Percentiles rank a stretch among this genome's conserved stretches.
Evolutionary conservation across 2,797 vertebrate species (phyloP).

Genomic region (Paguma larvata): DNA sequence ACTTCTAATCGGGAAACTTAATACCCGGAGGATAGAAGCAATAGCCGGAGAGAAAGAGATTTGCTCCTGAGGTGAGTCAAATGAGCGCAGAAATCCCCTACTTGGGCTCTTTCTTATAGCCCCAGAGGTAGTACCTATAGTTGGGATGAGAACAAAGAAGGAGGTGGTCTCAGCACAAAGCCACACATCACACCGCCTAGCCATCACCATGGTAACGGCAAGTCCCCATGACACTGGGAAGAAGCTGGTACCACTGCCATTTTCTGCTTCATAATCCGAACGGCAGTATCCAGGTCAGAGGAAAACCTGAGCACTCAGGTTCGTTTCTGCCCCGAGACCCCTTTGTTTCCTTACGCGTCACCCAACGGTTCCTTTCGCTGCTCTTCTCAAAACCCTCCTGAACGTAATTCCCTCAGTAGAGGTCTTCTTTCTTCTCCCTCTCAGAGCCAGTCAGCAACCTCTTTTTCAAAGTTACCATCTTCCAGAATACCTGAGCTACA

Average conservation of each 20-base stretch:
- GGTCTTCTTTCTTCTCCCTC: neutral
- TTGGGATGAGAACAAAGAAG: constrained; percentile 67
- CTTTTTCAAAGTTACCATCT: neutral
- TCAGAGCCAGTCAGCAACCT: neutral
- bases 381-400: neutral
- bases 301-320: neutral
- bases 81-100: constrained; percentile 14
- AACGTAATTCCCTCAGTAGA: neutral
- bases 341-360: neutral
- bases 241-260: neutral
- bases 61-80: constrained; percentile 47
- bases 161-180: constrained; percentile 42
- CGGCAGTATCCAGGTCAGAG: neutral
- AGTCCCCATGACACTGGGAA: neutral
- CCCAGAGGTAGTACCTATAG: constrained; percentile 17
- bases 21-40: neutral
- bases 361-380: neutral
- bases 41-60: neutral
- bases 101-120: neutral
- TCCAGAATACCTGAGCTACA: neutral
- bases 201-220: constrained; percentile 69
- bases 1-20: neutral
- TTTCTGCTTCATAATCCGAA: constrained; percentile 10
- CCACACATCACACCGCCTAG: neutral
- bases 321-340: neutral